Evolutionary conservation across 2,113 vertebrate species (phyloP).

Genomic region (Brevimyrus niger): DNA sequence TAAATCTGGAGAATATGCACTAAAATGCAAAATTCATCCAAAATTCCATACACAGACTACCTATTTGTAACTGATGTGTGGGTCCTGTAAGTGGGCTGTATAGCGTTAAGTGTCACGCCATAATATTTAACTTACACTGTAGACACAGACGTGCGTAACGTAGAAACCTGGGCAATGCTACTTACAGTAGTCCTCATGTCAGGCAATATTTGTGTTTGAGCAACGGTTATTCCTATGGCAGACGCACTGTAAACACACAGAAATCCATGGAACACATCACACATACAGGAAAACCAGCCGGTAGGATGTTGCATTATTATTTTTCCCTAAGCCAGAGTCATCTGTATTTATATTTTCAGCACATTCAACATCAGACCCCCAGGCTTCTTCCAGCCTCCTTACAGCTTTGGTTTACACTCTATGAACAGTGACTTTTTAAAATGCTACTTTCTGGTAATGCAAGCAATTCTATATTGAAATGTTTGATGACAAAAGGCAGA

Average conservation of each 20-base stretch:
- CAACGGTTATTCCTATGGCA: neutral
- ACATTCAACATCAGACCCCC: neutral
- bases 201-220: constrained; percentile 16
- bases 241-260: constrained; percentile 11
- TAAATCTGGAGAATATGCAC: constrained; percentile 2
- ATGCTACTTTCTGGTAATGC: neutral
- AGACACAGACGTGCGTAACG: neutral
- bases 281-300: neutral
- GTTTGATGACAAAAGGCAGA: neutral
- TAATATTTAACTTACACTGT: constrained; percentile 17
- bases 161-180: neutral
- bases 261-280: constrained; percentile 18
- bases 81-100: constrained; percentile 5
- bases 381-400: neutral
- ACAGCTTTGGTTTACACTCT: neutral
- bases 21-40: neutral
- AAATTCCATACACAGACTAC: neutral
- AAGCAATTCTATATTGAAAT: neutral
- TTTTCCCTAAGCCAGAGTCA: constrained; percentile 5
- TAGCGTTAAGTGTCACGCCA: constrained; percentile 17
- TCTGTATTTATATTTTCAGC: constrained; percentile 11
- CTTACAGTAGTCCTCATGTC: constrained; percentile 16
- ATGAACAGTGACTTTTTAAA: neutral
- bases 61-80: neutral
- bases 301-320: neutral